phyloP scores from a whole-genome alignment of 2,113 vertebrate species.

The Cheirogaleus medius region DNA sequence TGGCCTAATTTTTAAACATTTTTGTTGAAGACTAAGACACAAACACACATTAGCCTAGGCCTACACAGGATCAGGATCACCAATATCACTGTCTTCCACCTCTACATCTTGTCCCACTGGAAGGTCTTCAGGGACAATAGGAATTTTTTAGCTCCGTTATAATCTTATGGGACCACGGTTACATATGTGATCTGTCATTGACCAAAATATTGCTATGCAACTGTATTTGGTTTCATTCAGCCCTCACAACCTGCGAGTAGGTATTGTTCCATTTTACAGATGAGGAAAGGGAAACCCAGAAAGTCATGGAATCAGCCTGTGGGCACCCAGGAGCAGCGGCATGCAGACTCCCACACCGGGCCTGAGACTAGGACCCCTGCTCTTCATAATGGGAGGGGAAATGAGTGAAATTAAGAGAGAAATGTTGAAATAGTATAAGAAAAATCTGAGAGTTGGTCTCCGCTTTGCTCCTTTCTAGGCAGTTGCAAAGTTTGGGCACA shows the following conservation, averaged over 20 bases:
- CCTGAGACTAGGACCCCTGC: background rate
- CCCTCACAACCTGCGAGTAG: background rate
- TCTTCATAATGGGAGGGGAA: background rate
- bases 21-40: background rate
- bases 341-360: background rate
- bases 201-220: background rate
- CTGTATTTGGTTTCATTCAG: background rate
- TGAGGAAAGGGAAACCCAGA: background rate
- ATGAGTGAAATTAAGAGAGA: background rate
- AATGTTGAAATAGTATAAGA: background rate
- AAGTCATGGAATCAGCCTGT: background rate
- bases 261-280: background rate
- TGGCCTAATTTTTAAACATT: background rate
- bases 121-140: background rate
- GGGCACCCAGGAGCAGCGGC: accelerated
- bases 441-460: background rate
- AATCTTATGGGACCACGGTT: background rate
- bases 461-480: background rate
- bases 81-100: background rate
- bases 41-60: background rate
- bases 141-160: background rate
- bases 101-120: background rate
- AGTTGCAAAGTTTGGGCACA: background rate
- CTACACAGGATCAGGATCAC: background rate
- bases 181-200: background rate